Percentiles rank a stretch among this genome's conserved stretches.
phyloP scores from a whole-genome alignment of 2,797 vertebrate genomes.

The Ispidina lecontei region DNA sequence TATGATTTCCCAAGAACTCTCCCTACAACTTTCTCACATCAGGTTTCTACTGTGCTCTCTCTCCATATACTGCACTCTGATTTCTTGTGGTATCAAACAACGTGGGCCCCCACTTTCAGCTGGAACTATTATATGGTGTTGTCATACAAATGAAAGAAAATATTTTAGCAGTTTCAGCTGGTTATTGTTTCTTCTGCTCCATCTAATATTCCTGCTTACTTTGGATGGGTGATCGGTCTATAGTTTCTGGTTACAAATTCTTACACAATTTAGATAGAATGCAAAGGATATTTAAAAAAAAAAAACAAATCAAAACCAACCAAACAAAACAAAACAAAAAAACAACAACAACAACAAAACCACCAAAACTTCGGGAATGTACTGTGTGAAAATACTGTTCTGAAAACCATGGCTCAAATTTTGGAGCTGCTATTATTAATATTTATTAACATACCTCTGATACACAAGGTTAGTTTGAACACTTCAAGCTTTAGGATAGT shows the following conservation, averaged over 20 bases:
- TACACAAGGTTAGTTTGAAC: not conserved
- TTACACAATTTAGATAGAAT: not conserved
- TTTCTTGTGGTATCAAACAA: not conserved
- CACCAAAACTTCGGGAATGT: too few relatives aligned
- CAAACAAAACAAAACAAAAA: too few relatives aligned
- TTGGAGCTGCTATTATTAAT: rapidly evolving
- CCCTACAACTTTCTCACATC: not conserved
- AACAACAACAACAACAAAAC: too few relatives aligned
- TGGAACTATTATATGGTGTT: not conserved
- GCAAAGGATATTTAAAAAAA: not conserved
- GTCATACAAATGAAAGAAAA: not conserved
- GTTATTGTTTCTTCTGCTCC: not conserved
- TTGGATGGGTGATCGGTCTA: not conserved
- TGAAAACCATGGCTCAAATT: not conserved
- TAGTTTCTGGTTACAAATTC: not conserved
- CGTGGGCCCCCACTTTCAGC: not conserved
- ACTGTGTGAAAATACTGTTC: not conserved
- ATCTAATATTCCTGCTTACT: not conserved
- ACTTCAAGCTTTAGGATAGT: not conserved
- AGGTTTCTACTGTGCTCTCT: not conserved
- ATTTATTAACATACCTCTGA: not conserved
- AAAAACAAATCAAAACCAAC: not conserved
- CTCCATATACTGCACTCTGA: not conserved
- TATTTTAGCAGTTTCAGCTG: not conserved
- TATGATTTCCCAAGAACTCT: not conserved